These are phyloP conservation scores for Brienomyrus brachyistius DNA, from an alignment of 2,113 vertebrate species.

Conservation along the genomic window DNA sequence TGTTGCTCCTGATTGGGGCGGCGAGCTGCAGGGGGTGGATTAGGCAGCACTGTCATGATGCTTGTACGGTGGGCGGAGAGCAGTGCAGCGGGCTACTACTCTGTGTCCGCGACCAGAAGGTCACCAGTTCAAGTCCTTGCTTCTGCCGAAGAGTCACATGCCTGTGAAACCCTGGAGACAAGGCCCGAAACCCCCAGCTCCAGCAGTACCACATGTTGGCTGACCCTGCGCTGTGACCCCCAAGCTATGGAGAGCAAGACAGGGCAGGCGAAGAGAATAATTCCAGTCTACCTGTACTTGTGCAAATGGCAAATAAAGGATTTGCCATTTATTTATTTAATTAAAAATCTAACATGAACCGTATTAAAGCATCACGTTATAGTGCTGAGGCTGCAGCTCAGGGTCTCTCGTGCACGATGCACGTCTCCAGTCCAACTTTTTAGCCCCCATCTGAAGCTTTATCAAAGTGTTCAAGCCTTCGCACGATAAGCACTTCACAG, in stretches of 20 bases:
- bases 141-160: background rate
- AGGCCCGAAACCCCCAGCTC: background rate
- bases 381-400: background rate
- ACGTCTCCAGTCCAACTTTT: background rate
- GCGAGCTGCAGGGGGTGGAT: background rate
- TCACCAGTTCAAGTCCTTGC: background rate
- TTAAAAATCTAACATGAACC: background rate
- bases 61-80: background rate
- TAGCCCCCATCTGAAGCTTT: background rate
- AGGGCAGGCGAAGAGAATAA: background rate
- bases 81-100: background rate
- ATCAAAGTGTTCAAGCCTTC: background rate
- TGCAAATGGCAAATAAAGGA: background rate
- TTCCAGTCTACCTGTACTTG: background rate
- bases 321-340: background rate
- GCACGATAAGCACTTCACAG: background rate
- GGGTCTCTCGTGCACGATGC: background rate
- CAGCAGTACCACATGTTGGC: background rate
- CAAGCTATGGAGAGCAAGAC: background rate
- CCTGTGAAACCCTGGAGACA: background rate
- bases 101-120: background rate
- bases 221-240: background rate
- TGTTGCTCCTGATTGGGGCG: background rate
- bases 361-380: background rate
- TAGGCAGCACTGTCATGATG: background rate